phyloP scores from a whole-genome alignment of 2,113 vertebrate species.

The Caranx ignobilis region DNA sequence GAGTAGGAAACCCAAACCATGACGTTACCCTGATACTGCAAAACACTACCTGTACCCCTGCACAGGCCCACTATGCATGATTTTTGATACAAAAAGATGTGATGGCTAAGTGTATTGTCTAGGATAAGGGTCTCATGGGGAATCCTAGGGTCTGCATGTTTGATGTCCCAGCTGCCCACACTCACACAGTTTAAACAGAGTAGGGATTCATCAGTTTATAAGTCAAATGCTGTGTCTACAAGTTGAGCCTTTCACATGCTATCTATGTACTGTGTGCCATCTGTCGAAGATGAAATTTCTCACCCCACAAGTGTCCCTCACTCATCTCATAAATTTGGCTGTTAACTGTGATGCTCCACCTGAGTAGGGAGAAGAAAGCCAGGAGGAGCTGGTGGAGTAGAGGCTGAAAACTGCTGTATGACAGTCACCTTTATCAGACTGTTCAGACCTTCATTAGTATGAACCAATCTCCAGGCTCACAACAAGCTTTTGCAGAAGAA shows the following conservation, averaged over 20 bases:
- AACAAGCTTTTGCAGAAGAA: not conserved
- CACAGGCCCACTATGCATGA: conserved; percentile 25
- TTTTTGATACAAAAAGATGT: not conserved
- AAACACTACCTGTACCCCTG: conserved; percentile 40
- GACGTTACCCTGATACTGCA: conserved; percentile 21
- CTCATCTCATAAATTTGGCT: not conserved
- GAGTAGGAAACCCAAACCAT: conserved; percentile 38
- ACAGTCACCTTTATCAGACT: not conserved
- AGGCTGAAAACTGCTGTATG: not conserved
- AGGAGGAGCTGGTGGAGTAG: not conserved
- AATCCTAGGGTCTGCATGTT: not conserved
- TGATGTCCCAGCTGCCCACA: not conserved
- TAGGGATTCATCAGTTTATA: not conserved
- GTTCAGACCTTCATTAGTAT: not conserved
- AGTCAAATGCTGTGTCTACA: conserved; percentile 2
- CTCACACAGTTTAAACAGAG: conserved; percentile 3
- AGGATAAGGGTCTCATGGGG: not conserved
- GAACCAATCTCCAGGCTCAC: not conserved
- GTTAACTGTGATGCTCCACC: not conserved
- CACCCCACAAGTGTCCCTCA: not conserved
- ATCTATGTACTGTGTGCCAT: not conserved
- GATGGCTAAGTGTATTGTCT: not conserved
- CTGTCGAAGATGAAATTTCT: not conserved
- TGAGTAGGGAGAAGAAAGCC: not conserved
- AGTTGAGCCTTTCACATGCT: not conserved